These are phyloP conservation scores for Leucoma salicis DNA, from an alignment of 2,888 invertebrate genomes.

Conservation along the genomic window DNA sequence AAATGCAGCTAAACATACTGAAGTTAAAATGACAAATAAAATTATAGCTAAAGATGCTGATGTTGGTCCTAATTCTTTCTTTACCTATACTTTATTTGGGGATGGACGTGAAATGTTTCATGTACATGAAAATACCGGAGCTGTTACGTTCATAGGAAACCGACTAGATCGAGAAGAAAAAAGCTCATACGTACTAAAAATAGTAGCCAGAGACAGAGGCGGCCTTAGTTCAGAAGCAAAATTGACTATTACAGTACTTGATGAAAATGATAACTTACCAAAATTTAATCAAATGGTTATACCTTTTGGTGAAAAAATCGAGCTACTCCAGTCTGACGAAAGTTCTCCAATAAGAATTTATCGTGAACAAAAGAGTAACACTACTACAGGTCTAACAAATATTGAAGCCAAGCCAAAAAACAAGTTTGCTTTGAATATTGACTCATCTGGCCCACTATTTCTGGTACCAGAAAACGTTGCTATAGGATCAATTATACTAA, in stretches of 20 bases:
- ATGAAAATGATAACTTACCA: slow-evolving; percentile 92
- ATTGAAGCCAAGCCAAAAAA: slow-evolving; percentile 61
- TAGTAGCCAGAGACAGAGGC: slow-evolving; percentile 89
- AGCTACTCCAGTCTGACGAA: slow-evolving; percentile 84
- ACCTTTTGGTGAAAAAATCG: slow-evolving; percentile 85
- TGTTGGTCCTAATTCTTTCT: slow-evolving; percentile 85
- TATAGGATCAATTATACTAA: slow-evolving; percentile 86
- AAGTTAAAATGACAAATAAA: slow-evolving; percentile 85
- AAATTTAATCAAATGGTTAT: slow-evolving; percentile 87
- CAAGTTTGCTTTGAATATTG: slow-evolving; percentile 57
- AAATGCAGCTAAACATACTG: slow-evolving; percentile 87
- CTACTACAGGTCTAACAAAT: slow-evolving; percentile 50
- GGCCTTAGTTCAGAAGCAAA: slow-evolving; percentile 88
- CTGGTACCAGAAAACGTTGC: slow-evolving; percentile 87
- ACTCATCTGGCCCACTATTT: slow-evolving; percentile 82
- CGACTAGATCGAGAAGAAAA: slow-evolving; percentile 89
- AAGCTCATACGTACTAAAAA: slow-evolving; percentile 84
- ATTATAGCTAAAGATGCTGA: slow-evolving; percentile 89
- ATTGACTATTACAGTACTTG: slow-evolving; percentile 86
- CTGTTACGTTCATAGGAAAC: slow-evolving; percentile 80
- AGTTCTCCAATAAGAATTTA: slow-evolving; percentile 72
- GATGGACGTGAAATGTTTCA: slow-evolving; percentile 88
- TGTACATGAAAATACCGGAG: slow-evolving; percentile 85
- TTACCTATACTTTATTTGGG: slow-evolving; percentile 86
- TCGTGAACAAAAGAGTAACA: slow-evolving; percentile 60